Conservation (phyloP, 2,113 vertebrate species). For the Drymodes brunneopygia region DNA sequence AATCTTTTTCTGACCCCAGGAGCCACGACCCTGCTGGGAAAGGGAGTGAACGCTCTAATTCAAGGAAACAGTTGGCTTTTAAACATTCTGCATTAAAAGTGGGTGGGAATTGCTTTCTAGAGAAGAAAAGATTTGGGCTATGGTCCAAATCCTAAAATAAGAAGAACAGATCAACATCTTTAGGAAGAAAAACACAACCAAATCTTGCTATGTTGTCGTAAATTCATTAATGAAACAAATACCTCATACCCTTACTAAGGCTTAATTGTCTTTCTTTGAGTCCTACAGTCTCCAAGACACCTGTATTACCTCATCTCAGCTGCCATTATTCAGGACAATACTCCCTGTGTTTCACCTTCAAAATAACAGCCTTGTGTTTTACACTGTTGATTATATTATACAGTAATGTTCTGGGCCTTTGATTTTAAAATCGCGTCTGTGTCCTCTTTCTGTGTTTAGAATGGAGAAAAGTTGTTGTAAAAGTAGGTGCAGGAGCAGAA, state of each 20-base stretch:
- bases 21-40: slow-evolving; percentile 2
- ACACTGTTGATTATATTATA: not conserved
- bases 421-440: not conserved
- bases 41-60: not conserved
- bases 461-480: not conserved
- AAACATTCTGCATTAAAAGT: not conserved
- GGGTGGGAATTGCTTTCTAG: not conserved
- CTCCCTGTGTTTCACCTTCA: not conserved
- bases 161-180: not conserved
- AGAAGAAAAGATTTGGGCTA: not conserved
- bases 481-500: not conserved
- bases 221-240: not conserved
- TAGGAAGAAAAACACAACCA: not conserved
- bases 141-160: not conserved
- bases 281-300: not conserved
- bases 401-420: not conserved
- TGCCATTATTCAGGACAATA: not conserved
- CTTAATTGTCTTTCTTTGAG: not conserved
- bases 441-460: not conserved
- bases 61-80: slow-evolving; percentile 5
- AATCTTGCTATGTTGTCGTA: not conserved
- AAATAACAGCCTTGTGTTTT: not conserved
- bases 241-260: not conserved
- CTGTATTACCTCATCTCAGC: not conserved
- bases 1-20: not conserved